phyloP scores from a whole-genome alignment of 2,888 invertebrate species.

The Synanthedon tipuliformis region DNA sequence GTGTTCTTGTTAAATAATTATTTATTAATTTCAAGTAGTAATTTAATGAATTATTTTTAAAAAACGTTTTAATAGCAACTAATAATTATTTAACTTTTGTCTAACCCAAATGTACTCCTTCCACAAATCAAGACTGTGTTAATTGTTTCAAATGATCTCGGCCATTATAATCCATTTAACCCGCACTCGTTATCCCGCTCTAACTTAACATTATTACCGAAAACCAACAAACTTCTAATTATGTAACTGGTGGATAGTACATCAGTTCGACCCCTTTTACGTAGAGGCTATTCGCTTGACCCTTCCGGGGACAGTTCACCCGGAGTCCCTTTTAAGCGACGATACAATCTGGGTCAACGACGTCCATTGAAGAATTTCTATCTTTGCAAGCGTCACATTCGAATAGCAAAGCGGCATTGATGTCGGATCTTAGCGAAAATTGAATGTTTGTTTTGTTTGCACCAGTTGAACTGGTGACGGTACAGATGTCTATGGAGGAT shows the following conservation, averaged over 20 bases:
- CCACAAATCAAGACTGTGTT: neutral
- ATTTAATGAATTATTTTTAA: no score
- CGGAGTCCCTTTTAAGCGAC: constrained; percentile 7
- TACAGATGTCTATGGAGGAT: constrained; percentile 12
- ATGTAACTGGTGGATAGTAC: constrained; percentile 6
- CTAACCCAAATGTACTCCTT: neutral
- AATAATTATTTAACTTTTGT: neutral
- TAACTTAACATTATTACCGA: constrained; percentile 5
- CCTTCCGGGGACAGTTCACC: constrained; percentile 8
- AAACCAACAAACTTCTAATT: constrained; percentile 9
- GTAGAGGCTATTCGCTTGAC: constrained; percentile 8
- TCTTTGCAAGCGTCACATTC: constrained; percentile 20
- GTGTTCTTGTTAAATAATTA: no score
- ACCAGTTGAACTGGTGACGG: constrained; percentile 6
- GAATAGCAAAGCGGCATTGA: constrained; percentile 32
- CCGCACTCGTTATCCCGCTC: neutral
- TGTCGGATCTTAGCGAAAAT: constrained; percentile 21
- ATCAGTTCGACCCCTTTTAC: constrained; percentile 10
- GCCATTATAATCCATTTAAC: neutral
- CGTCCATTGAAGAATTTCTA: constrained; percentile 30
- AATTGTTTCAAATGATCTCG: neutral
- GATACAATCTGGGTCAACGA: constrained; percentile 19
- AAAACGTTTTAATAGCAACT: no score
- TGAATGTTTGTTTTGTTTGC: constrained; percentile 14
- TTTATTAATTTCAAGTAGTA: no score